Evolutionary conservation across 1,140 invertebrate genomes (phyloP), one percentile per base, ranked within the genome.

Genomic region (Polyergus mexicanus): DNA sequence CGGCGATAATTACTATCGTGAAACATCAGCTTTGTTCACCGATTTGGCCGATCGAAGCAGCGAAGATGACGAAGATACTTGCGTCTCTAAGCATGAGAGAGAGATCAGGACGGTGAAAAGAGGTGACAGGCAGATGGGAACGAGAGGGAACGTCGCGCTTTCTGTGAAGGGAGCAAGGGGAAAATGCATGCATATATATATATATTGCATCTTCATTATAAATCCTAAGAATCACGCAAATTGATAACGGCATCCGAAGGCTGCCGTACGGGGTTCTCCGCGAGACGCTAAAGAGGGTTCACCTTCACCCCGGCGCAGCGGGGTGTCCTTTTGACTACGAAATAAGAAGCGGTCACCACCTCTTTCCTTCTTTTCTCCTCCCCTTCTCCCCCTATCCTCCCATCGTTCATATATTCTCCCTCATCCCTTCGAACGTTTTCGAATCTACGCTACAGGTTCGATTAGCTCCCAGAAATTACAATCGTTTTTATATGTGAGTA

Each of bases 211-310:
- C 91, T 91, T 92, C 91, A 92, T 92, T 92, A 92, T 89, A 88
- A 90, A 91, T 90, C 86, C 84, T 85, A 84, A 92, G 85, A 92
- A 92, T 93, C 91, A 92, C 85, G 90, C 91, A 93, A 92, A 92
- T 92, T 92, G 91, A 92, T 92, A 92, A 92, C 87, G 90, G 90
- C 90, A 90, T 90, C 89, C 87, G 86, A 88, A 84, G 85, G 91
- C 91, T 92, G 91, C 91, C 63, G 91, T 86, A 88, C 47, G 75
- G 71, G 85, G 77, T 85, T 75, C 87, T 80, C 13, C 85, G 69
- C 68, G 84, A 88, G 88, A 85, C 81, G 75, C 75, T 87, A 88
- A 91, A 86, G 75, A 88, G 91, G 69, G 80, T 69, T 86, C 86
- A 86, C 88, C 91, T 90, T 88, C 85, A 90, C 86, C 86, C 85